phyloP scores from a whole-genome alignment of 1,140 invertebrate species.

The Aphis craccivora region DNA sequence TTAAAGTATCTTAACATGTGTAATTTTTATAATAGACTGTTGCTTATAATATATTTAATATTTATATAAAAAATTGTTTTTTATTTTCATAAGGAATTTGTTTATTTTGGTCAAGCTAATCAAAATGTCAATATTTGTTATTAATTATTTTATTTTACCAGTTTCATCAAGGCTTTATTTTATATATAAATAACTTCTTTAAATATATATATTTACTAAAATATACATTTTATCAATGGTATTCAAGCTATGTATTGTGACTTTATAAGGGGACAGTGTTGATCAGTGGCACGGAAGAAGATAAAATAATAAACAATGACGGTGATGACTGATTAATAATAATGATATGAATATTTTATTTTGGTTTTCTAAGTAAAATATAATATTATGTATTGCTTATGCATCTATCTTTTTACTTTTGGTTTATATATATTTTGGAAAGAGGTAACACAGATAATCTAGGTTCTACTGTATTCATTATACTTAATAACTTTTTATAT shows the following conservation, averaged over 20 bases:
- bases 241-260: background rate
- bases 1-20: background rate
- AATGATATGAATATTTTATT: background rate
- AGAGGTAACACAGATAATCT: too few species aligned
- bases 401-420: too few species aligned
- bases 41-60: background rate
- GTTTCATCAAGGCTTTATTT: background rate
- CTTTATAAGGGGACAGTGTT: background rate
- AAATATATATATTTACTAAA: too few species aligned
- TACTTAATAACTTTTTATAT: background rate
- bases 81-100: background rate
- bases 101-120: background rate
- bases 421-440: too few species aligned
- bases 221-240: too few species aligned
- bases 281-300: background rate
- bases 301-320: background rate
- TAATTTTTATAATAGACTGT: background rate
- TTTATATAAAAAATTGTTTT: background rate
- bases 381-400: too few species aligned
- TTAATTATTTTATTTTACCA: background rate
- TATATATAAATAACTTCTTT: background rate
- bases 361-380: background rate
- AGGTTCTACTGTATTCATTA: too few species aligned
- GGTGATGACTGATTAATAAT: background rate
- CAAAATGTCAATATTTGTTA: background rate